These are phyloP conservation scores for Eupeodes luniger DNA, from an alignment of 2,888 invertebrate genomes.

Conservation along the genomic window DNA sequence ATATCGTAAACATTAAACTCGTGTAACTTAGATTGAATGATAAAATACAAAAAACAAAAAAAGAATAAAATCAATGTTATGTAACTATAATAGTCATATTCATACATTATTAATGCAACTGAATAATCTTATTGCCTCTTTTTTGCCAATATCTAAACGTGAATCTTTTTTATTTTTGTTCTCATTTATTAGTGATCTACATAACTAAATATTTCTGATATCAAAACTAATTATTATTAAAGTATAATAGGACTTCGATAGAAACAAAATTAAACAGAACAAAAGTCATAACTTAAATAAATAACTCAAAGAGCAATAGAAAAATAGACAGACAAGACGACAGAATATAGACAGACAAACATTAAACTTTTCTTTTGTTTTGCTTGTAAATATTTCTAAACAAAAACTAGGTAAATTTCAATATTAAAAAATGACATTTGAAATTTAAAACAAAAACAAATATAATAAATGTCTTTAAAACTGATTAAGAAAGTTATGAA, in stretches of 20 bases:
- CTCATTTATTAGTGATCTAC: slow-evolving; percentile 63
- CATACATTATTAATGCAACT: slow-evolving; percentile 70
- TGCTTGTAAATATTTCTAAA: slow-evolving; percentile 70
- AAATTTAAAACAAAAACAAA: not conserved
- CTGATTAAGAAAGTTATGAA: slow-evolving; percentile 74
- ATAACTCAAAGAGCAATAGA: slow-evolving; percentile 59
- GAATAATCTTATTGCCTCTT: slow-evolving; percentile 75
- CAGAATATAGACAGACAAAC: slow-evolving; percentile 40
- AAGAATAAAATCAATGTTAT: slow-evolving; percentile 66
- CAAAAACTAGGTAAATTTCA: slow-evolving; percentile 46
- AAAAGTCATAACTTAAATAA: slow-evolving; percentile 75
- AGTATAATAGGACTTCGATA: slow-evolving; percentile 50
- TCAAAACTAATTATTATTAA: slow-evolving; percentile 42
- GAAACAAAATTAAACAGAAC: slow-evolving; percentile 46
- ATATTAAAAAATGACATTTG: slow-evolving; percentile 20
- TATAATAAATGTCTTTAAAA: slow-evolving; percentile 54
- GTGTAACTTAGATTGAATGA: slow-evolving; percentile 64
- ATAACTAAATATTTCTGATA: slow-evolving; percentile 61
- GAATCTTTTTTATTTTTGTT: slow-evolving; percentile 47
- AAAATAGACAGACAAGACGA: slow-evolving; percentile 55
- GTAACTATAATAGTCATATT: slow-evolving; percentile 73
- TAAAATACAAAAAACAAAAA: slow-evolving; percentile 42
- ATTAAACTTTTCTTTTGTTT: slow-evolving; percentile 26
- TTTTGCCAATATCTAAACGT: slow-evolving; percentile 74
- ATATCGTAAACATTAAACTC: slow-evolving; percentile 73